phyloP scores from a whole-genome alignment of 2,113 vertebrate genomes.

The Rhineura floridana region DNA sequence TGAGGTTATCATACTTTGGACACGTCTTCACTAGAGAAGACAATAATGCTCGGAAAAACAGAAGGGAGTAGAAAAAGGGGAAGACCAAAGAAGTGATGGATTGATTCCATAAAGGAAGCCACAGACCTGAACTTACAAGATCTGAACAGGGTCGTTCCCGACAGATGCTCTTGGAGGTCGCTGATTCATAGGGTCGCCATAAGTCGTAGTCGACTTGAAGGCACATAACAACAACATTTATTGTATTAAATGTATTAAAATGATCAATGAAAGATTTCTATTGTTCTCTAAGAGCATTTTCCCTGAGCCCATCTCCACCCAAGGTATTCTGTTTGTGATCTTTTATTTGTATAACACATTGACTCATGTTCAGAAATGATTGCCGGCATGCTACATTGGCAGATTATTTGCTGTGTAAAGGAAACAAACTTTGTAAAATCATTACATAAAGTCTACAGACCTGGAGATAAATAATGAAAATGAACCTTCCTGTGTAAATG shows the following conservation, averaged over 20 bases:
- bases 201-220: no score
- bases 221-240: no score
- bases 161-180: no score
- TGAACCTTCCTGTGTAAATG: slow-evolving; percentile 71
- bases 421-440: slow-evolving; percentile 64
- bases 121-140: no score
- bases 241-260: slow-evolving; percentile 59
- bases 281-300: slow-evolving; percentile 31
- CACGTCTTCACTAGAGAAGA: no score
- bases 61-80: no score
- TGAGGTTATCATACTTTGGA: no score
- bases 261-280: slow-evolving; percentile 50
- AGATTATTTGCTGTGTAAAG: slow-evolving; percentile 50
- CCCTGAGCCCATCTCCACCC: not conserved
- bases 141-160: no score
- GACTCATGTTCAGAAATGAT: not conserved
- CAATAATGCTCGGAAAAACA: no score
- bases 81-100: no score
- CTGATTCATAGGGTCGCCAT: no score
- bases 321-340: slow-evolving; percentile 4
- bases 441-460: slow-evolving; percentile 77
- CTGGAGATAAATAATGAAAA: slow-evolving; percentile 82
- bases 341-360: not conserved
- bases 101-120: no score
- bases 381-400: slow-evolving; percentile 18